phyloP scores from a whole-genome alignment of 1,140 invertebrate genomes.

The Elymnias hypermnestra region DNA sequence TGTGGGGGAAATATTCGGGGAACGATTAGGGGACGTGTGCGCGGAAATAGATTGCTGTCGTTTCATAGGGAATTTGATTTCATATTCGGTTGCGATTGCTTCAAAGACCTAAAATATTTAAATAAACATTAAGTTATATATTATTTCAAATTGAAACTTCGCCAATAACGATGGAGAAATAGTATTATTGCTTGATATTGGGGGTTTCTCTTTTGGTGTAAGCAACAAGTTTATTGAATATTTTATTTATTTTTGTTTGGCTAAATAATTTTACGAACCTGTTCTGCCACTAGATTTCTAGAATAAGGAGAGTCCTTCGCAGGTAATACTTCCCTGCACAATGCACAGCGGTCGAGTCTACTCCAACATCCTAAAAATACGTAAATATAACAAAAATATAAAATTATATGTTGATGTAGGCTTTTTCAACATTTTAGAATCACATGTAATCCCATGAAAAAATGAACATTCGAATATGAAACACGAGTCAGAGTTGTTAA shows the following conservation, averaged over 20 bases:
- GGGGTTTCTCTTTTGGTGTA: too few species aligned
- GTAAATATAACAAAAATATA: too few species aligned
- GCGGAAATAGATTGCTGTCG: conserved; percentile 38
- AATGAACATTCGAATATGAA: too few species aligned
- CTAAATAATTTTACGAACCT: conserved; percentile 28
- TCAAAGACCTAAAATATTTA: conserved; percentile 52
- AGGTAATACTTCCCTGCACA: conserved; percentile 54
- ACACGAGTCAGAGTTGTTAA: too few species aligned
- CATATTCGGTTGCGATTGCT: conserved; percentile 65
- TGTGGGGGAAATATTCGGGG: conserved; percentile 47
- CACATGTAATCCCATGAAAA: too few species aligned
- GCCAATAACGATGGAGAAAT: too few species aligned
- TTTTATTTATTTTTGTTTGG: too few species aligned
- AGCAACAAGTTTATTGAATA: too few species aligned
- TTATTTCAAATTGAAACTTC: too few species aligned
- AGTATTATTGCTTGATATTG: too few species aligned
- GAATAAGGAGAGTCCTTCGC: conserved; percentile 55
- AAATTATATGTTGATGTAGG: too few species aligned
- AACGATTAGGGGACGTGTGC: conserved; percentile 40
- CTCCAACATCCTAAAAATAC: conserved; percentile 56
- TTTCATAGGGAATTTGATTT: conserved; percentile 44
- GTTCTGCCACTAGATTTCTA: conserved; percentile 59
- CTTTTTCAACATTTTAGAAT: too few species aligned
- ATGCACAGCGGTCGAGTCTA: conserved; percentile 49
- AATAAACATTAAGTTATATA: not conserved